Conservation (phyloP, 2,888 invertebrate genomes). For the Lagria hirta region DNA sequence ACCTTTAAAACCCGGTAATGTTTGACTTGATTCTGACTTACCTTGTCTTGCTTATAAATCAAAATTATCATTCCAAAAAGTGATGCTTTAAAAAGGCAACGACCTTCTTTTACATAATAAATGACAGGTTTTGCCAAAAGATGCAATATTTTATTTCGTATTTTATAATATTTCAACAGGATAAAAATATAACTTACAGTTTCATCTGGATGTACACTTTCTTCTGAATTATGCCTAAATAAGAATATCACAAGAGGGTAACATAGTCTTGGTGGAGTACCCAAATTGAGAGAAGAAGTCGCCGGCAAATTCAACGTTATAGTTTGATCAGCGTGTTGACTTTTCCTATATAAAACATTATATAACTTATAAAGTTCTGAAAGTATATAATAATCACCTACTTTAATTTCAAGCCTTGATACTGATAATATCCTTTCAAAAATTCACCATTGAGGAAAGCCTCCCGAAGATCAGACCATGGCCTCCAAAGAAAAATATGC, state of each 20-base stretch:
- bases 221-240: conserved; percentile 63
- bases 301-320: conserved; percentile 64
- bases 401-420: conserved; percentile 46
- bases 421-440: conserved; percentile 57
- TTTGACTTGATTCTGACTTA: too few relatives aligned
- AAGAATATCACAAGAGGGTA: conserved; percentile 78
- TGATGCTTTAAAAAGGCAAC: too few relatives aligned
- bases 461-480: conserved; percentile 66
- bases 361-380: neutral
- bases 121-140: too few relatives aligned
- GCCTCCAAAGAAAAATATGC: conserved; percentile 74
- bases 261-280: conserved; percentile 71
- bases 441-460: conserved; percentile 62
- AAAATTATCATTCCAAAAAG: too few relatives aligned
- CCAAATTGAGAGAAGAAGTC: conserved; percentile 65
- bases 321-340: conserved; percentile 67
- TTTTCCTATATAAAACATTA: conserved; percentile 57
- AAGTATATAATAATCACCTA: conserved; percentile 34
- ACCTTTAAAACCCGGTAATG: too few relatives aligned
- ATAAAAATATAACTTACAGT: conserved; percentile 64
- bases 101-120: too few relatives aligned
- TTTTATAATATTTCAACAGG: too few relatives aligned
- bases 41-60: too few relatives aligned
- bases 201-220: conserved; percentile 72
- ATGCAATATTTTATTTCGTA: too few relatives aligned